Evolutionary conservation across 2,113 vertebrate species (phyloP).

Genomic region (Sisor rabdophorus): DNA sequence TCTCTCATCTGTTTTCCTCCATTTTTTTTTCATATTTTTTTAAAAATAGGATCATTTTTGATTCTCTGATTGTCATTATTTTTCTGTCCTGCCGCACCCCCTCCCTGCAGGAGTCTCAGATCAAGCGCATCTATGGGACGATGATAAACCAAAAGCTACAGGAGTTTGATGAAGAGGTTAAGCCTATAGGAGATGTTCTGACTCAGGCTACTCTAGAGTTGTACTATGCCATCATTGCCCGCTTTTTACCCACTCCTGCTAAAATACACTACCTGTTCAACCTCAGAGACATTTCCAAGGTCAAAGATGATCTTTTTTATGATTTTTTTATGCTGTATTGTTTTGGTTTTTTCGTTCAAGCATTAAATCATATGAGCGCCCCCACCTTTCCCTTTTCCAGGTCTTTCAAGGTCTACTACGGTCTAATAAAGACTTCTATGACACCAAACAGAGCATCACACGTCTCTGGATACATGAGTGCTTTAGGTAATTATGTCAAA

Average conservation of each 20-base stretch:
- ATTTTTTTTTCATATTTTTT: not conserved
- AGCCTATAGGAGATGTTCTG: slow-evolving; percentile 73
- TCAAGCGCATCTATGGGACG: slow-evolving; percentile 78
- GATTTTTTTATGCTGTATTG: not conserved
- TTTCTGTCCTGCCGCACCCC: slow-evolving; percentile 36
- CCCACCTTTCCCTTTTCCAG: slow-evolving; percentile 52
- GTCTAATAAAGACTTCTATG: slow-evolving; percentile 78
- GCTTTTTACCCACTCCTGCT: slow-evolving; percentile 81
- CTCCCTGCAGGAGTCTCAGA: slow-evolving; percentile 75
- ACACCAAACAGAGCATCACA: slow-evolving; percentile 76
- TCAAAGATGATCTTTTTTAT: slow-evolving; percentile 41
- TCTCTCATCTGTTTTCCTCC: not conserved
- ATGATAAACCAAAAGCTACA: slow-evolving; percentile 88
- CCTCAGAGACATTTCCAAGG: slow-evolving; percentile 89
- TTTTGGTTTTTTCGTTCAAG: not conserved
- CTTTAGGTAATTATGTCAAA: slow-evolving; percentile 71
- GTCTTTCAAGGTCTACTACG: slow-evolving; percentile 86
- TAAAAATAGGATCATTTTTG: not conserved
- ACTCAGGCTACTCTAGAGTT: slow-evolving; percentile 80
- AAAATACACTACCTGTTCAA: slow-evolving; percentile 91
- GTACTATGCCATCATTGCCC: slow-evolving; percentile 70
- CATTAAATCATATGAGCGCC: not conserved
- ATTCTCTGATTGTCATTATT: slow-evolving; percentile 17
- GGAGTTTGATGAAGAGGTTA: slow-evolving; percentile 78
- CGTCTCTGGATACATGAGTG: slow-evolving; percentile 88